Evolutionary conservation across 2,113 vertebrate species (phyloP), one percentile per base, ranked within the genome.

Genomic region (Daphoenositta chrysoptera): DNA sequence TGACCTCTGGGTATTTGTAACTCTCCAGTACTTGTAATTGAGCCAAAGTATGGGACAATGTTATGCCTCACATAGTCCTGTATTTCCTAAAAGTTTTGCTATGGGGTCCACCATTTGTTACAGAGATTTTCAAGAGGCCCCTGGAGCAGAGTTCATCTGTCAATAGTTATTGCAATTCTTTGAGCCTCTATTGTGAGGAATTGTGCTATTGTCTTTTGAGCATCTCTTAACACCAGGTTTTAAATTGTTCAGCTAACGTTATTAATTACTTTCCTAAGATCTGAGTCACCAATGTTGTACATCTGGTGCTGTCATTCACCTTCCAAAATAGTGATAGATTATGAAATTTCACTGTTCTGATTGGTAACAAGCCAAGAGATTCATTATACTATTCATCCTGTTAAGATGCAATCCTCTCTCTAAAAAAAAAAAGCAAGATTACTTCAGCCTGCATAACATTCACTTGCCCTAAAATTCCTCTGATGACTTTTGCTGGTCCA

Each of bases 201-300:
- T 3, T 50, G 5, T 68, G 30, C 54, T 63, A 8, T 33, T 88
- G 40, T 50, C 58, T 85, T 94, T 39, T 17, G 37, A 80, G 58
- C n/a, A 80, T 40, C 64, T 90, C 81, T 79, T 60, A 83, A 56
- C 33, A 37, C 12, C 18, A 77, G 39, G 50, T 66, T 95, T 90
- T 83, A 50, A 83, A 83, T 80, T 88, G 70, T 83, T 83, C 30
- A 37, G 17, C 30, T 76, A 88, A 56, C 19, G 31, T 42, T 65
- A 94, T 82, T 93, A 86, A 89, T 89, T 58, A 63, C 28, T 85
- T 86, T 91, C 35, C 35, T 51, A 78, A 93, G 77, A 81, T 75
- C 35, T 94, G 85, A 95, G 47, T 95, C 35, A 88, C 31, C 3
- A 4, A 13, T 81, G 72, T 37, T 77, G 44, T 83, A 53, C 84